Evolutionary conservation across 2,797 vertebrate genomes (phyloP).

Genomic region (Cyprinella venusta): DNA sequence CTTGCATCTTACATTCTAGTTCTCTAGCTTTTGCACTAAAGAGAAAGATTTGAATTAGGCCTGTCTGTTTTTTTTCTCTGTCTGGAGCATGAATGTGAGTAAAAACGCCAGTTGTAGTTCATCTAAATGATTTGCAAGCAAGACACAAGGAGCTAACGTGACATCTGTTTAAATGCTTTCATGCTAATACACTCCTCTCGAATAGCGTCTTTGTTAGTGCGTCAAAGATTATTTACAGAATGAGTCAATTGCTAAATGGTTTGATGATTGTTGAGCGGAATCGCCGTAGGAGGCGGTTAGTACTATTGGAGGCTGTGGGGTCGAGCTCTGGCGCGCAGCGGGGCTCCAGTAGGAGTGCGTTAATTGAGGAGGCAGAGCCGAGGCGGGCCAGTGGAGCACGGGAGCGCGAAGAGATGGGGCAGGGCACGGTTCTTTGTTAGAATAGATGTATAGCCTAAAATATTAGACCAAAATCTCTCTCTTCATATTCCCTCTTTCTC

Average conservation of each 20-base stretch:
- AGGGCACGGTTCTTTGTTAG: conserved; percentile 56
- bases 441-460: conserved; percentile 40
- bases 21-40: neutral
- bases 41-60: neutral
- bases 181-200: conserved; percentile 76
- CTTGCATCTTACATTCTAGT: neutral
- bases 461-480: conserved; percentile 54
- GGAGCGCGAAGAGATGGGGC: conserved; percentile 50
- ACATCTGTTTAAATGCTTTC: conserved; percentile 77
- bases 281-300: conserved; percentile 71
- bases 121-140: conserved; percentile 75
- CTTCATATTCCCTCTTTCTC: conserved; percentile 27
- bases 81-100: neutral
- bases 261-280: conserved; percentile 70
- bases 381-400: conserved; percentile 52
- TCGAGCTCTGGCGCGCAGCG: conserved; percentile 61
- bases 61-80: neutral
- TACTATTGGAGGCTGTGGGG: conserved; percentile 56
- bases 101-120: conserved; percentile 82
- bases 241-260: conserved; percentile 72
- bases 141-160: conserved; percentile 75
- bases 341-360: conserved; percentile 60
- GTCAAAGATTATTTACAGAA: conserved; percentile 80
- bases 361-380: conserved; percentile 66
- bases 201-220: conserved; percentile 74